Base-by-base conservation (phyloP, 2,888 invertebrate species). In the Cantharis rufa region DNA sequence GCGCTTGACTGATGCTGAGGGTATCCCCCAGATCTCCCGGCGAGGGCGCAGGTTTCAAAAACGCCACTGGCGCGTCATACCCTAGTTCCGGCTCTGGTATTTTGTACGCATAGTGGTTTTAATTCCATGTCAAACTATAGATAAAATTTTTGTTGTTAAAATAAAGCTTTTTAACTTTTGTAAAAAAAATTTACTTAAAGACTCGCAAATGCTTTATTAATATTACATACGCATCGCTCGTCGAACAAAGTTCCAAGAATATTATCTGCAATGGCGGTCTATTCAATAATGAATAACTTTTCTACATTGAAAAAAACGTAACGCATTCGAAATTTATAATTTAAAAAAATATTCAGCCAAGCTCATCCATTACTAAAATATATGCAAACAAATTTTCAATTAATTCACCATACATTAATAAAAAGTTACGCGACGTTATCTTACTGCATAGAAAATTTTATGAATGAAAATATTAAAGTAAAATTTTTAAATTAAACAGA, bases 261-360 rank as follows among this genome's bases (percentile, higher is more conserved):
- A 24, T 13, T 28, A 15, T 69, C 70, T 70, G 70, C 74, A 74
- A 11, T 63, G 70, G 28, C 69, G 70, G 21, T 24, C 70, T 74
- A 63, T 70, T 74, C 74, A 74, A 74, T 74, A 74, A 74, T 74
- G 64, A 64, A 74, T 62, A 64, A 18, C 64, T 32, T 21, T 69
- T 69, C 9, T 70, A 70, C 18, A 66, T 16, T 66, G 64, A 66
- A 21, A 64, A 66, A 24, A 24, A 21, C 48, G 48, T n/a, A 48
- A 5, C 9, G 48, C 48, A n/a, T 48, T 48, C 48, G 48, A n/a
- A n/a, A 48, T n/a, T n/a, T 48, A 48, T 24, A 24, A 24, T 28
- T 48, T 48, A 7, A 48, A 48, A 48, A 48, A n/a, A 48, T 7
- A 48, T 48, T 48, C 48, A 5, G n/a, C n/a, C n/a, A 48, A 7